Base-by-base conservation (phyloP, 2,113 vertebrate genomes). In the Piprites chloris region DNA sequence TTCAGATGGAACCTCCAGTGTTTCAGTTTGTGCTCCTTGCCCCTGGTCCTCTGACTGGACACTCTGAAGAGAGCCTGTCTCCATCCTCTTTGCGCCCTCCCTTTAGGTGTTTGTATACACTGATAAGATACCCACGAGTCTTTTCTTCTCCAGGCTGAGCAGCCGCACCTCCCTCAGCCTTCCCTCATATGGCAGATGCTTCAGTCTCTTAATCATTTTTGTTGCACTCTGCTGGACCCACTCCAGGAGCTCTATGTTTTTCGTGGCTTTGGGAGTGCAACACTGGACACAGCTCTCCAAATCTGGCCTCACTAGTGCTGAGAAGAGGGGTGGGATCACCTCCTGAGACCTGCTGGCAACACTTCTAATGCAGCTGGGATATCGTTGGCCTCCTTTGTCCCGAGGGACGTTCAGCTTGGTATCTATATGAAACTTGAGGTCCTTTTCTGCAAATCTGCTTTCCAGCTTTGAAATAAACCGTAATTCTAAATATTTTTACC, bases 61-160 rank as follows among this genome's bases (percentile, higher is more conserved):
- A 46, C 16, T 19, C 53, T 82, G 77, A 52, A 39, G 46, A 46
- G 39, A 39, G 24, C 15, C 23, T n/a, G 20, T 53, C 37, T 24
- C 28, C 44, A 2, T 75, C 16, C 2, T 53, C 53, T 61, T 39
- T n/a, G 23, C 10, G 11, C 23, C 20, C 10, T 46, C 13, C 33
- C 39, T 39, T 53, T 24, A 61, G 62, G 20, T 71, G 7, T 62
- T 82, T 62, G 5, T 71, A 3, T 41, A 20, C 3, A 3, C 59
- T 63, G 32, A 10, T 42, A 56, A 78, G 66, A 55, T 24, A 26
- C 5, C 23, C 17, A 5, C 0, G 0, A 42, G 14, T 26, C 13
- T 42, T 46, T 41, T 21, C 41, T 56, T 62, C 41, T 41, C 28
- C 14, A 9, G 11, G 22, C 24, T 50, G 11, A 69, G 66, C 14